Conservation (phyloP, 2,797 vertebrate species). For the Phaenicophaeus curvirostris region DNA sequence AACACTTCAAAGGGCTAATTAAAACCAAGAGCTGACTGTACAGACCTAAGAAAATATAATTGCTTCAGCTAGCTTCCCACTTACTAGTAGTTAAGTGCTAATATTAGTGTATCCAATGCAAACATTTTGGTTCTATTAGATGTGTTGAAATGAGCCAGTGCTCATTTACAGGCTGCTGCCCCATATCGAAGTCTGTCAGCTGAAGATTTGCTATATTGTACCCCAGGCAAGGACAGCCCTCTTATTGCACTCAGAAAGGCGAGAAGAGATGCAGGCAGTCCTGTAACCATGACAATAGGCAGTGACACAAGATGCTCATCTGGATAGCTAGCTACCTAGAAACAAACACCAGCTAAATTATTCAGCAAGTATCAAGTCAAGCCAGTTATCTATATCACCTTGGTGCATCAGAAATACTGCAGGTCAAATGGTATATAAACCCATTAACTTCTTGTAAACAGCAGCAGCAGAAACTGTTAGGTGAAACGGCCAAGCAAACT, state of each 20-base stretch:
- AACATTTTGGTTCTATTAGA: not conserved
- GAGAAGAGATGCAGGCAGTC: not conserved
- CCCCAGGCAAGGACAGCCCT: not conserved
- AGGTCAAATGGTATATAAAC: not conserved
- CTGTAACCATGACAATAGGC: slow-evolving; percentile 27
- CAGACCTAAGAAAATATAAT: not conserved
- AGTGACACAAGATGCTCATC: not conserved
- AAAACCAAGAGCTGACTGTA: not conserved
- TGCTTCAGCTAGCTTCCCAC: not conserved
- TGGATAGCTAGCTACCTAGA: not conserved
- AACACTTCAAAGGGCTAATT: slow-evolving; percentile 10
- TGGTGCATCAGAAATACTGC: not conserved
- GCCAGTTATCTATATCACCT: not conserved
- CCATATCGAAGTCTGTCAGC: not conserved
- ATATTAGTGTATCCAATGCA: not conserved
- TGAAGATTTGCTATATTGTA: not conserved
- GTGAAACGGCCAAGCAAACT: not conserved
- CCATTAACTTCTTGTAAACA: not conserved
- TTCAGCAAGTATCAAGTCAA: not conserved
- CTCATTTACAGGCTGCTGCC: not conserved
- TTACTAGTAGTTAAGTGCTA: not conserved
- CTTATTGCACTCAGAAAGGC: not conserved
- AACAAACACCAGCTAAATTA: slow-evolving; percentile 37
- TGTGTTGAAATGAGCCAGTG: not conserved
- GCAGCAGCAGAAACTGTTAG: not conserved